Evolutionary conservation across 2,888 invertebrate genomes (phyloP).

Genomic region (Biston stratarius): DNA sequence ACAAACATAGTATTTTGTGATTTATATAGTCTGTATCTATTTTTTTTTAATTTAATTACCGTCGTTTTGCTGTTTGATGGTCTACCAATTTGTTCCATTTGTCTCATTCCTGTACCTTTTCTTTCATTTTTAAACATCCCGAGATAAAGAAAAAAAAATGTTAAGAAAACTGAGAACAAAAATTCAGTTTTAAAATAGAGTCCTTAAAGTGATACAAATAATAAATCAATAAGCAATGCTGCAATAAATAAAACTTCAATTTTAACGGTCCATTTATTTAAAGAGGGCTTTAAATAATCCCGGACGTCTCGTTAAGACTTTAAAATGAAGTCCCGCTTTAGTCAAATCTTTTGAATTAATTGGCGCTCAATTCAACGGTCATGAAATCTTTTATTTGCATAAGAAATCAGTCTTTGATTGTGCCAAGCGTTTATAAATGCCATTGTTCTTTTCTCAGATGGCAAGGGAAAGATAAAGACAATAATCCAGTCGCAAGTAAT

Average conservation of each 20-base stretch:
- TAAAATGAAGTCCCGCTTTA: conserved; percentile 14
- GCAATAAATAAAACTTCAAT: conserved; percentile 9
- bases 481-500: background rate
- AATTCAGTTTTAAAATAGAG: background rate
- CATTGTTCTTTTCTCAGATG: conserved; percentile 4
- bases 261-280: conserved; percentile 20
- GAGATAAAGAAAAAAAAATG: no score
- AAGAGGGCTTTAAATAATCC: conserved; percentile 16
- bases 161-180: background rate
- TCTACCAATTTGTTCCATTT: no score
- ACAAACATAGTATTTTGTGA: no score
- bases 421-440: conserved; percentile 16
- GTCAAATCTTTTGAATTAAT: conserved; percentile 22
- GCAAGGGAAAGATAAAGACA: background rate
- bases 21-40: no score
- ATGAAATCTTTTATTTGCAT: conserved; percentile 20
- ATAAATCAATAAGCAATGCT: background rate
- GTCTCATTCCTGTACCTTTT: no score
- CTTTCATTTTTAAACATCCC: no score
- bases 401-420: conserved; percentile 12
- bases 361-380: conserved; percentile 20
- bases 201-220: background rate
- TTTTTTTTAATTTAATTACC: no score
- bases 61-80: no score
- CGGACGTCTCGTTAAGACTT: conserved; percentile 12